Percentiles rank a stretch among this genome's conserved stretches.
Evolutionary conservation across 1,140 invertebrate genomes (phyloP).

Genomic region (Platyscapa corneri): DNA sequence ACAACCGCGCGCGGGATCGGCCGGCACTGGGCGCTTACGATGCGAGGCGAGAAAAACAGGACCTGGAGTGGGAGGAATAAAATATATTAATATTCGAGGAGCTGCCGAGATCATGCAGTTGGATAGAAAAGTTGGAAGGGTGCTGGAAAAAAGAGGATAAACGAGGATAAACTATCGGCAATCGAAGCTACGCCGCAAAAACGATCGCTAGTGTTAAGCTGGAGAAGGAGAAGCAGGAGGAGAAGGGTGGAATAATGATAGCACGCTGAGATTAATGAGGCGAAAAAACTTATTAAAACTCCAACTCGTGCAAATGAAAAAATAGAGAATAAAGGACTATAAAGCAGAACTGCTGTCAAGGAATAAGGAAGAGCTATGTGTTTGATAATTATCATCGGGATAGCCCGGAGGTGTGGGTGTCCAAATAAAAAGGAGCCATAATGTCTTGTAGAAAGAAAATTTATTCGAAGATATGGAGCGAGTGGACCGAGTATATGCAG

Average conservation of each 20-base stretch:
- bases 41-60: conserved; percentile 34
- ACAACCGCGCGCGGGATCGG: neutral
- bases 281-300: neutral
- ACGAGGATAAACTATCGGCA: neutral
- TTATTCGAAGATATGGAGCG: conserved; percentile 62
- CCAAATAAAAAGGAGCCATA: neutral
- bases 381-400: neutral
- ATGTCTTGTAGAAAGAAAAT: conserved; percentile 67
- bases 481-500: conserved; percentile 59
- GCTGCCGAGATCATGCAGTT: conserved; percentile 10
- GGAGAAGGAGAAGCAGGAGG: too few species aligned
- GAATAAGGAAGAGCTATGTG: neutral
- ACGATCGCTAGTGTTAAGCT: neutral
- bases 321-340: neutral
- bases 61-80: neutral
- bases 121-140: neutral
- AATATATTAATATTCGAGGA: conserved; percentile 40
- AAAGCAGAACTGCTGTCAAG: neutral
- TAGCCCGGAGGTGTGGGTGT: neutral
- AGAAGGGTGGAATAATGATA: conserved; percentile 1
- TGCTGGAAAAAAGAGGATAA: neutral
- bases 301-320: neutral
- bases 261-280: neutral
- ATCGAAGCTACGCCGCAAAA: neutral
- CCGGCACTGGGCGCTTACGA: neutral